Evolutionary conservation across 1,140 invertebrate genomes (phyloP), one percentile per base, ranked within the genome.

Genomic region (Temnothorax curvispinosus): DNA sequence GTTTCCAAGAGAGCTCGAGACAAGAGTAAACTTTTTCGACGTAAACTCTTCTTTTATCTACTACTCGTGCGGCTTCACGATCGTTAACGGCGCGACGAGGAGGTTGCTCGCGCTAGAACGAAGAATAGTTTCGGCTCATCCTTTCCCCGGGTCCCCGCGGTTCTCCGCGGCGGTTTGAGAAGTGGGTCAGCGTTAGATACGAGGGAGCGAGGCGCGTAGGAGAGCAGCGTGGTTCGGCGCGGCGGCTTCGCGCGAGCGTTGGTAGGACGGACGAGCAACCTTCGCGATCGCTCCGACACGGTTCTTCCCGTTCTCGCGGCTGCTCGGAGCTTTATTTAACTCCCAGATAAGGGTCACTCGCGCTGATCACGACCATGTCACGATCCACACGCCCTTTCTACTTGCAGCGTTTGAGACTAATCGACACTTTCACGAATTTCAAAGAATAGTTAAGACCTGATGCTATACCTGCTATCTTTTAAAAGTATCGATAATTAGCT

Each of bases 141-240:
- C 87, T 90, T 90, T 90, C 89, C 86, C 89, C 87, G 88, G 86
- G 69, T 65, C 64, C 78, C 72, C 64, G 65, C 87, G 77, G 44
- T 90, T 90, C 89, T 90, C 71, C 84, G 88, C 52, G 69, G 58
- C 54, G 86, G 58, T 47, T 72, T 65, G 58, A 71, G 78, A 91
- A 91, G 89, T 91, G 86, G 90, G 90, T 91, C 90, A 91, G 67
- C 78, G 41, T 74, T 89, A 91, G 90, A 91, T 89, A 91, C 85
- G 90, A 91, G 56, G 84, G 77, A 86, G 47, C 52, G 54, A 88
- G 65, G 77, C 87, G 88, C 86, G 88, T 91, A 91, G 89, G 81
- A 90, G 90, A 91, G 35, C 74, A 88, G 0, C 27, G 27, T 27
- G 27, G 58, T 54, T 50, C 47, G 67, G 69, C 58, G 3, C 64